Evolutionary conservation across 2,888 invertebrate species (phyloP), one percentile per base, ranked within the genome.

Genomic region (Spisula solida): DNA sequence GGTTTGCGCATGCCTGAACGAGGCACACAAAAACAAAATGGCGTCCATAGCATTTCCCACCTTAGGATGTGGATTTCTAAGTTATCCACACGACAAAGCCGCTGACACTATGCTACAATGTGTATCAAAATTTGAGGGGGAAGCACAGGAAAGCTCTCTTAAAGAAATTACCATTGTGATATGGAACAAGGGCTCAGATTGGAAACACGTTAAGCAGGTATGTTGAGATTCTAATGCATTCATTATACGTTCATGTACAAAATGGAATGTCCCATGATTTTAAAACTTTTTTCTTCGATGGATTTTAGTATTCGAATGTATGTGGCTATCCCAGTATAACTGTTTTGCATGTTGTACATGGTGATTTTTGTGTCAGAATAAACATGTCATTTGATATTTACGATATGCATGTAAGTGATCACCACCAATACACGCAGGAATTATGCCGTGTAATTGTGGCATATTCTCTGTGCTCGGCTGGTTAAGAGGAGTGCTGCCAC

Each of bases 141-240:
- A 82, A 29, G 18, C 25, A 55, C 25, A 55, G 0, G 31, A 16
- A 20, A 31, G 34, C 18, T n/a, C 55, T 20, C 14, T 87, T 1
- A n/a, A 79, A 31, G 56, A 78, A 20, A 29, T 81, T 0, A 41
- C 55, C 0, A 31, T 87, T 25, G 55, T 78, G 10, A 79, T 87
- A 20, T 87, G 82, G 82, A 51, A 75, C 18, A 87, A 87, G 56
- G 86, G 86, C 1, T 20, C 66, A 1, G 86, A 87, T n/a, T 87
- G 86, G 82, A 78, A 87, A 82, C 82, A 87, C 75, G 78, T 87
- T 16, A 87, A 87, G 34, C 66, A 87, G 79, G 86, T 82, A 25
- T 2, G 25, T 66, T 20, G 18, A 56, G 2, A 60, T 60, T 60
- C 55, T 18, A 18, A 20, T 56, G 56, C 6, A 14, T 56, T 56